Evolutionary conservation across 2,797 vertebrate genomes (phyloP), one percentile per base, ranked within the genome.

Genomic region (Picus viridis): DNA sequence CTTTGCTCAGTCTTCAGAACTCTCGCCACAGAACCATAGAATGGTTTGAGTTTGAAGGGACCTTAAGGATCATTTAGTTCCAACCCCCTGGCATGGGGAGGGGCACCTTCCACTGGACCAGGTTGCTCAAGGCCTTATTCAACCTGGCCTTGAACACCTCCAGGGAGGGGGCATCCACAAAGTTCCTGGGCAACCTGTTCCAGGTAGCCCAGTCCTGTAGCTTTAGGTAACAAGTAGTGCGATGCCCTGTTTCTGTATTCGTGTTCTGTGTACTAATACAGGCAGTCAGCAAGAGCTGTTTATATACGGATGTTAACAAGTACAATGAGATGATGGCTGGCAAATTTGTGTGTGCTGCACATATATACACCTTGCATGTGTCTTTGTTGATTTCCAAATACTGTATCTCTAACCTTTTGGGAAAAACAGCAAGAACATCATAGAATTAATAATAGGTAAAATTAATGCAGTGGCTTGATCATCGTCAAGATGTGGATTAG

Each of bases 371-470:
- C 4, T 51, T 68, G 32, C 17, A 49, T 10, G 27, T 57, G 5
- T 3, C 3, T 92, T 76, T 65, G 62, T 53, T 88, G 43, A 68
- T 83, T 92, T 59, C 82, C 27, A 74, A 34, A 47, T 29, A 45
- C 30, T 73, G 74, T 86, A 45, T 54, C 45, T 83, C 18, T 32
- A 84, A 14, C 5, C 7, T 77, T 81, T 64, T 64, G 19, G 4
- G 64, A 39, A 72, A 88, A 88, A 19, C 36, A 36, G 24, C 45
- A 67, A 67, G 51, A 36, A 89, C 94, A 72, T 80, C 84, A 83
- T n/a, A 53, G 7, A 82, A 87, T 68, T 80, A 68, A 83, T 75
- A 88, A 67, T 20, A 67, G 30, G 9, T 56, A 86, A 72, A 93
- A 92, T 74, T 79, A 85, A 57, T 6, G 0, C 49, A 85, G 56